Evolutionary conservation across 2,888 invertebrate species (phyloP).

Genomic region (Hypolimnas misippus): DNA sequence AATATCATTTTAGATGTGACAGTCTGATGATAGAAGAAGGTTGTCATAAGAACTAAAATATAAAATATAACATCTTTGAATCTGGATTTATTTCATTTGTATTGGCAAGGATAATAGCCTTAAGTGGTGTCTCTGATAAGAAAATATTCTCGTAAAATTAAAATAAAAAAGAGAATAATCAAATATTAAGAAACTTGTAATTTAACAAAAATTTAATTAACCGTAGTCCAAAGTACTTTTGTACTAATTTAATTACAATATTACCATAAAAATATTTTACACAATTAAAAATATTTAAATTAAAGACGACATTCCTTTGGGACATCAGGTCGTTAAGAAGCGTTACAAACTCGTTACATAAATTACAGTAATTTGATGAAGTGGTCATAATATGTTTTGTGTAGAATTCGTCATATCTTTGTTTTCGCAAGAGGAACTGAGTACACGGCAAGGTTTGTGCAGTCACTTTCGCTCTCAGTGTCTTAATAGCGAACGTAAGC

Average conservation of each 20-base stretch:
- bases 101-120: too few relatives aligned
- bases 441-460: conserved; percentile 47
- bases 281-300: background rate
- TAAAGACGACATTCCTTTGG: background rate
- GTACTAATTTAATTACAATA: background rate
- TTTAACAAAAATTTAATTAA: too few relatives aligned
- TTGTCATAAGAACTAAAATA: too few relatives aligned
- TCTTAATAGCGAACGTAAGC: conserved; percentile 57
- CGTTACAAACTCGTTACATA: conserved; percentile 8
- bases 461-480: conserved; percentile 76
- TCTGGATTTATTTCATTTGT: too few relatives aligned
- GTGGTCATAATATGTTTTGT: conserved; percentile 17
- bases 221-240: too few relatives aligned
- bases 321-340: background rate
- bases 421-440: conserved; percentile 45
- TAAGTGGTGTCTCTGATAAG: too few relatives aligned
- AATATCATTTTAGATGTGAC: too few relatives aligned
- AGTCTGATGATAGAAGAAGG: too few relatives aligned
- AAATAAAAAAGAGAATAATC: too few relatives aligned
- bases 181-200: too few relatives aligned
- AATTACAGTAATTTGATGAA: conserved; percentile 22
- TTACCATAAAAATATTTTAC: background rate
- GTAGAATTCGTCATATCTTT: conserved; percentile 41
- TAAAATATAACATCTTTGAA: too few relatives aligned
- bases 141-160: too few relatives aligned